Evolutionary conservation across 2,113 vertebrate species (phyloP).

Genomic region (Ellobius talpinus): DNA sequence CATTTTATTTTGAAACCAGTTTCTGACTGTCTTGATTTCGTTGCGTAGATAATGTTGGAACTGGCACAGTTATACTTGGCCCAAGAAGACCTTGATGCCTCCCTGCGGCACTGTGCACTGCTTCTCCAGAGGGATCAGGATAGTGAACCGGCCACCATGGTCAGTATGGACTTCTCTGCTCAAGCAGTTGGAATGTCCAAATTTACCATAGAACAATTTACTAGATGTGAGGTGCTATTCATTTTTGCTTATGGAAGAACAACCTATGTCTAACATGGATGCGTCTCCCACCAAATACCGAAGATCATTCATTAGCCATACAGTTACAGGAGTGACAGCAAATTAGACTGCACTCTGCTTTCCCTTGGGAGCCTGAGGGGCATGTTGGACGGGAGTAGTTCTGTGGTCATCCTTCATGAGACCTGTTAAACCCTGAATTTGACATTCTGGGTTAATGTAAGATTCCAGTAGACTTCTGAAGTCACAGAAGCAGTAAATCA

Average conservation of each 20-base stretch:
- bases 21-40: slow-evolving; percentile 23
- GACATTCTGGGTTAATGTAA: neutral
- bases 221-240: neutral
- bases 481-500: neutral
- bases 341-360: neutral
- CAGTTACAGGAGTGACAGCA: neutral
- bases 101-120: slow-evolving; percentile 93
- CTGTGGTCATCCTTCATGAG: neutral
- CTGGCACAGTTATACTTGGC: slow-evolving; percentile 94
- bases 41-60: slow-evolving; percentile 94
- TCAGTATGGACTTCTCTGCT: slow-evolving; percentile 74
- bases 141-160: slow-evolving; percentile 95
- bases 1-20: neutral
- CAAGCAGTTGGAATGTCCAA: neutral
- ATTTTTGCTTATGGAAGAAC: neutral
- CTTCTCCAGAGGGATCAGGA: slow-evolving; percentile 95
- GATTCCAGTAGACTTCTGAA: neutral
- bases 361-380: neutral
- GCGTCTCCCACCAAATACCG: neutral
- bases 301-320: neutral
- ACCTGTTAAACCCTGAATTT: neutral
- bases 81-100: slow-evolving; percentile 92
- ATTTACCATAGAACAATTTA: neutral
- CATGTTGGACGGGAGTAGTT: neutral
- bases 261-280: neutral